Conservation (phyloP, 2,797 vertebrate species). For the Anguilla obscura region DNA sequence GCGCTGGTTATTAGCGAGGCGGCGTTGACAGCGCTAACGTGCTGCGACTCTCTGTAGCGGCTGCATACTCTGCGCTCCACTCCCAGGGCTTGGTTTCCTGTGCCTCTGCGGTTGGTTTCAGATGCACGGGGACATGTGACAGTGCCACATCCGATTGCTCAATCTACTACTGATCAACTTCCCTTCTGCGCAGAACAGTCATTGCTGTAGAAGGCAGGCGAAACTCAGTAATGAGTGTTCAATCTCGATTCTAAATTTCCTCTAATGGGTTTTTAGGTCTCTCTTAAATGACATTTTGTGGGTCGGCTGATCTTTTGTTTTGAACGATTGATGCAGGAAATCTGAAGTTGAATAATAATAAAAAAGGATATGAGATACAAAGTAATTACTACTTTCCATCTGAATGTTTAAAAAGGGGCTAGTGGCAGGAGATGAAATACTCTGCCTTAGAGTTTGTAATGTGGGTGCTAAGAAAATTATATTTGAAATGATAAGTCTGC, state of each 20-base stretch:
- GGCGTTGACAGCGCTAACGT: background rate
- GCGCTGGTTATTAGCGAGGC: background rate
- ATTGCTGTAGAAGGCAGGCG: constrained; percentile 1
- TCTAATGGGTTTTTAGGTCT: background rate
- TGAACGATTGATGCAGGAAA: background rate
- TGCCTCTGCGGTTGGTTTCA: constrained; percentile 53
- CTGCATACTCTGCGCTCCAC: constrained; percentile 34
- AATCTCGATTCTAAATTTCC: background rate
- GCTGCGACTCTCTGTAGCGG: background rate
- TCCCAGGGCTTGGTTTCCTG: constrained; percentile 42
- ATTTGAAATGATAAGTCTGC: background rate
- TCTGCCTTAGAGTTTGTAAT: too few species aligned
- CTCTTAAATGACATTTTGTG: background rate
- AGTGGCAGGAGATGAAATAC: background rate
- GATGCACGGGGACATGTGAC: constrained; percentile 51
- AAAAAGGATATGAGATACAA: background rate
- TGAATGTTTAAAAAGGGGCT: background rate
- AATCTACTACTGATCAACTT: constrained; percentile 56
- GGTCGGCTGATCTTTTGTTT: background rate
- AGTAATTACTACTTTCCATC: background rate
- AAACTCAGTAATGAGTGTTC: background rate
- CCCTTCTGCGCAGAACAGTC: constrained; percentile 40
- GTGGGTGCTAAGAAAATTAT: background rate
- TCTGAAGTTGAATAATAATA: background rate
- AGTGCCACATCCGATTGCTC: constrained; percentile 53